Evolutionary conservation across 64 coral and sea anemone species (phyloP).

Genomic region (Montipora cactus): DNA sequence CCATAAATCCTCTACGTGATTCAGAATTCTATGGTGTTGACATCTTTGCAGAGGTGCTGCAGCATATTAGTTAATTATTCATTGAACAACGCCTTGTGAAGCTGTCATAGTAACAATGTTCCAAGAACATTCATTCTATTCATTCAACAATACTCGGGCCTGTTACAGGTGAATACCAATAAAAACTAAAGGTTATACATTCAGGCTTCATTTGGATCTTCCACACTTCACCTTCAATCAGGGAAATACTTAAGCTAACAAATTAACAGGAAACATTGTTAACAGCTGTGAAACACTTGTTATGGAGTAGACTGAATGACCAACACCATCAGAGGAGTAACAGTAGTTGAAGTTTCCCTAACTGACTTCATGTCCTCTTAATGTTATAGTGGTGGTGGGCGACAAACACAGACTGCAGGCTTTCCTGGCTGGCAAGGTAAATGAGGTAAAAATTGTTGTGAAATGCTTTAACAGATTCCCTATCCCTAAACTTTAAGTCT

Average conservation of each 20-base stretch:
- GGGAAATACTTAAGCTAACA: constrained; percentile 4
- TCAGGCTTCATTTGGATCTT: constrained; percentile 17
- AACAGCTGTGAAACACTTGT: not conserved
- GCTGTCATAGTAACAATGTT: constrained; percentile 27
- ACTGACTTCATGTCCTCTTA: constrained; percentile 20
- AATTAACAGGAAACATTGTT: constrained; percentile 13
- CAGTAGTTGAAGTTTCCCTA: not conserved
- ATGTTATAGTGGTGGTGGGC: constrained; percentile 5
- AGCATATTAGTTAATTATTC: constrained; percentile 26
- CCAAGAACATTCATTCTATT: constrained; percentile 1
- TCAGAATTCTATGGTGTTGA: constrained; percentile 76
- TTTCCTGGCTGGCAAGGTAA: not conserved
- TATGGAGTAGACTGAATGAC: constrained; percentile 16
- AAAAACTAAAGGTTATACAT: constrained; percentile 26
- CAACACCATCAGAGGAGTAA: constrained; percentile 20
- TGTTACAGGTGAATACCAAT: not conserved
- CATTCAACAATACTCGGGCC: not conserved
- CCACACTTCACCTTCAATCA: not conserved
- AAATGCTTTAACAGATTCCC: not conserved
- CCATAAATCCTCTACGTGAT: constrained; percentile 69
- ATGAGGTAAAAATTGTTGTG: not conserved
- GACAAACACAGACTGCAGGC: constrained; percentile 2
- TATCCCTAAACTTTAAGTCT: constrained; percentile 12
- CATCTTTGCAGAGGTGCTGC: constrained; percentile 69
- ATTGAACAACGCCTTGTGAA: not conserved